phyloP scores from a whole-genome alignment of 2,113 vertebrate genomes.

The Aspiorhynchus laticeps region DNA sequence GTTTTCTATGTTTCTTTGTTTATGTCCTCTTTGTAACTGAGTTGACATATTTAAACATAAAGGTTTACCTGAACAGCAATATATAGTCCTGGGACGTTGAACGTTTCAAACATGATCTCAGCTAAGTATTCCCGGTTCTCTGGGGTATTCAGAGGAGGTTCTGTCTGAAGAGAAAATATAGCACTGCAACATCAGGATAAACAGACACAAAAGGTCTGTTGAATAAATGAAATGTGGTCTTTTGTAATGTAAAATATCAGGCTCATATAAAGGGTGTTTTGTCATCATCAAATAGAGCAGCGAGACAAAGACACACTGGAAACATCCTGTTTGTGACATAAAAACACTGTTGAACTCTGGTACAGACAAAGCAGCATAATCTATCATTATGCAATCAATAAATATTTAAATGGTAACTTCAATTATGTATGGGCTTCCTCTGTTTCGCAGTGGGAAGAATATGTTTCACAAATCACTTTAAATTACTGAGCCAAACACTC shows the following conservation, averaged over 20 bases:
- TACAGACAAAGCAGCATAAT: slow-evolving; percentile 1
- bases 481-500: not conserved
- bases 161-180: slow-evolving; percentile 75
- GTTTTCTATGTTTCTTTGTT: not conserved
- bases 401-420: not conserved
- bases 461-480: not conserved
- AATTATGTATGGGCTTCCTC: not conserved
- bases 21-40: not conserved
- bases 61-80: slow-evolving; percentile 86
- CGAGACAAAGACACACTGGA: slow-evolving; percentile 1
- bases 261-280: not conserved
- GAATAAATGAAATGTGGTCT: not conserved
- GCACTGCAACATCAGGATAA: not conserved
- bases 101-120: slow-evolving; percentile 93
- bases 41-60: slow-evolving; percentile 4
- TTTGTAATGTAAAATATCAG: not conserved
- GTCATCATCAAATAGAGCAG: not conserved
- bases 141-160: slow-evolving; percentile 87
- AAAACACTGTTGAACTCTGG: not conserved
- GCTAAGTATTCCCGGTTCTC: slow-evolving; percentile 90
- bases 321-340: slow-evolving; percentile 2
- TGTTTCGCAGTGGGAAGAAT: not conserved
- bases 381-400: slow-evolving; percentile 15
- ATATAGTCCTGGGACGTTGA: slow-evolving; percentile 88
- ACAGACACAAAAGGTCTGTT: not conserved